Evolutionary conservation across 2,113 vertebrate genomes (phyloP), one percentile per base, ranked within the genome.

Genomic region (Lutjanus erythropterus): DNA sequence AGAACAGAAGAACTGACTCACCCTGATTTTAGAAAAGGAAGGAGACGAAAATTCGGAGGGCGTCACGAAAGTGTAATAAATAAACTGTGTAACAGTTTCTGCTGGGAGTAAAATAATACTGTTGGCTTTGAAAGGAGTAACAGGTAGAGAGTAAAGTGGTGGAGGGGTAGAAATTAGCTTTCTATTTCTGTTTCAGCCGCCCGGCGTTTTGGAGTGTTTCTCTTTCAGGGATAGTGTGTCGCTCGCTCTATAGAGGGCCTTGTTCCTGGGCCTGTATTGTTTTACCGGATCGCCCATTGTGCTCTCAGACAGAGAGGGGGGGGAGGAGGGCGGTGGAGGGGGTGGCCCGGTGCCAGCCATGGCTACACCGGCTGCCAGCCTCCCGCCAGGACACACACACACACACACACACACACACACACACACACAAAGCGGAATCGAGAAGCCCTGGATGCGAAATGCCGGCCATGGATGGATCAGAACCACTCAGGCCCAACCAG

Each of bases 181-280:
- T 80, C 70, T 75, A 53, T 89, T 88, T 85, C 78, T 79, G 50
- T 86, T 84, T 83, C 55, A 80, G 70, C 72, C 41, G 69, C 75
- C 75, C 73, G 46, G 76, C 71, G 47, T 89, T 90, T 76, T 82
- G 73, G 78, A 88, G 89, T 90, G 82, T 86, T 90, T 88, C 85
- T 83, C 84, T 91, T 89, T 90, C 85, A 92, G 90, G 88, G 93
- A 95, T 95, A 88, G 90, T 92, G 91, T 95, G 92, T 95, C 93
- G n/a, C 86, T 69, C 21, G 60, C 88, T 92, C 86, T 94, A 86
- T 92, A 65, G 89, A 91, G 76, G 86, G 86, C 90, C 93, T 93
- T 95, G 94, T 94, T 95, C 89, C 89, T 91, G 78, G 75, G 84
- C 85, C 88, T 92, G 90, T 93, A 94, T 95, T 95, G 94, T 95